Evolutionary conservation across 2,888 invertebrate genomes (phyloP).

Genomic region (Idaea aversata): DNA sequence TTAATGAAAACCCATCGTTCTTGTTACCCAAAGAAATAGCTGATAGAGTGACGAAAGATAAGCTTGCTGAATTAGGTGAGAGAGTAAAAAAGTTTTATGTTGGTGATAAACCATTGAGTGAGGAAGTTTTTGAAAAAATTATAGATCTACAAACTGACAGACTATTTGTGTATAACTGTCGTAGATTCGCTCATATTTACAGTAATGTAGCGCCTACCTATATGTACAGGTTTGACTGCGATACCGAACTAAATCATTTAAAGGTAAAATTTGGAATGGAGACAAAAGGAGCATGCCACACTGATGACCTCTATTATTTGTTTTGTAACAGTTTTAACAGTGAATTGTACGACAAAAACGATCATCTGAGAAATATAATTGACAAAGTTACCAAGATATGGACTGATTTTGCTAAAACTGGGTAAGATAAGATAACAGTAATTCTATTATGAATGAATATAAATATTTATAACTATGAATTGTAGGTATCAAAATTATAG

Average conservation of each 20-base stretch:
- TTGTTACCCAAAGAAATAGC: constrained; percentile 50
- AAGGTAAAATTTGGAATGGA: constrained; percentile 37
- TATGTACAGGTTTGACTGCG: constrained; percentile 53
- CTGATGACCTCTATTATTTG: constrained; percentile 70
- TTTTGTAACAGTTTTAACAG: constrained; percentile 58
- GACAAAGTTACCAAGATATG: constrained; percentile 63
- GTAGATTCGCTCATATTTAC: constrained; percentile 49
- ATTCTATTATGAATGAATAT: background rate
- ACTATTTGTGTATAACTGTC: constrained; percentile 45
- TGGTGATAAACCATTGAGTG: constrained; percentile 35
- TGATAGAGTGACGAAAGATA: constrained; percentile 32
- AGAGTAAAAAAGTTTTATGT: constrained; percentile 50
- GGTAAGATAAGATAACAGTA: constrained; percentile 34
- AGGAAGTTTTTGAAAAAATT: constrained; percentile 36
- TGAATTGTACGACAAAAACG: constrained; percentile 47
- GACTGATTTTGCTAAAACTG: constrained; percentile 65
- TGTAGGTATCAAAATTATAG: too few species aligned
- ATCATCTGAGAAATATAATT: constrained; percentile 48
- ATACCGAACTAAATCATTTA: constrained; percentile 53
- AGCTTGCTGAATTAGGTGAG: constrained; percentile 44
- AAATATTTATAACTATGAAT: too few species aligned
- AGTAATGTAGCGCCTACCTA: constrained; percentile 37
- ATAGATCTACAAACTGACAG: constrained; percentile 46
- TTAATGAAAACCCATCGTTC: constrained; percentile 43
- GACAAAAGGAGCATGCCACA: constrained; percentile 64